Evolutionary conservation across 2,797 vertebrate species (phyloP).

Genomic region (Pantherophis vulpinus): DNA sequence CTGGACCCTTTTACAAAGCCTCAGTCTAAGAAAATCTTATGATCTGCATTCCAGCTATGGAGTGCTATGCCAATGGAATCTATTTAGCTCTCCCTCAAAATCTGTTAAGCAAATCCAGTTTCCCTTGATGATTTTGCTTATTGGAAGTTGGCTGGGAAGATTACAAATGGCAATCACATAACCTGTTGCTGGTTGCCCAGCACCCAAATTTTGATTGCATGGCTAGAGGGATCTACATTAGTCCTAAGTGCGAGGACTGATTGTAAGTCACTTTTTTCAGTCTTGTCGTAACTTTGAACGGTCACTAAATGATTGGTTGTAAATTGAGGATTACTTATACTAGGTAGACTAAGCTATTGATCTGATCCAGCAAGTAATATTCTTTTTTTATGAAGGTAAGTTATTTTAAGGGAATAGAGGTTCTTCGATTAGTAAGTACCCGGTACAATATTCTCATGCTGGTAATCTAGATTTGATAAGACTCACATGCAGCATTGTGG

Average conservation of each 20-base stretch:
- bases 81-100: not conserved
- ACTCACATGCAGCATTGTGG: not conserved
- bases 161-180: not conserved
- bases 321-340: not conserved
- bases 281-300: not conserved
- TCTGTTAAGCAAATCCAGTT: not conserved
- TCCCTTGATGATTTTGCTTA: not conserved
- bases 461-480: not conserved
- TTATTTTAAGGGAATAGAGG: not conserved
- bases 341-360: not conserved
- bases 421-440: not conserved
- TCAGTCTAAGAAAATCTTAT: not conserved
- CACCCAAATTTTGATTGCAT: not conserved
- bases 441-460: not conserved
- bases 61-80: not conserved
- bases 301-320: not conserved
- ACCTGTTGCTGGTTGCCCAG: not conserved
- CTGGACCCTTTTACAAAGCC: not conserved
- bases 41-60: not conserved
- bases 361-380: not conserved
- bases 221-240: not conserved
- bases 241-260: not conserved
- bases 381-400: not conserved
- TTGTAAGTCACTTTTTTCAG: not conserved
- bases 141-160: not conserved